Percentiles rank a stretch among this genome's conserved stretches.
Evolutionary conservation across 2,888 invertebrate species (phyloP).

Genomic region (Folsomia manolachei): DNA sequence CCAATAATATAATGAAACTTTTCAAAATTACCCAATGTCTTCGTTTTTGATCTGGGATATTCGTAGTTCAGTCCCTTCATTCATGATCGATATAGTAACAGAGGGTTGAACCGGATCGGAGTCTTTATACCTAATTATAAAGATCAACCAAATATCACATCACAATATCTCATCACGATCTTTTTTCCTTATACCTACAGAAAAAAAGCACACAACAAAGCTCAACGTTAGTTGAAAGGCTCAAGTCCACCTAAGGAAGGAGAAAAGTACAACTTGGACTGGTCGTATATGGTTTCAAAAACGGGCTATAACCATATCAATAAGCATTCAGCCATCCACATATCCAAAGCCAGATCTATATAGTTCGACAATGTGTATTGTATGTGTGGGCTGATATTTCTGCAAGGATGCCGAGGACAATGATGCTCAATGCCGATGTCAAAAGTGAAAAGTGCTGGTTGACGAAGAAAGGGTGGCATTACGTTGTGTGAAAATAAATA

Average conservation of each 20-base stretch:
- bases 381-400: no score
- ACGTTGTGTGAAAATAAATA: background rate
- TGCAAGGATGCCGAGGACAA: background rate
- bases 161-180: background rate
- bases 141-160: background rate
- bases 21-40: slow-evolving; percentile 93
- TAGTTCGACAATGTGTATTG: background rate
- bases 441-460: background rate
- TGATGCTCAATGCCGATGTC: background rate
- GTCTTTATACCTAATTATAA: slow-evolving; percentile 48
- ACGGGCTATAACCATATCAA: background rate
- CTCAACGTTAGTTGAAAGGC: background rate
- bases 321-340: background rate
- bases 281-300: background rate
- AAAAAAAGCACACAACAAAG: background rate
- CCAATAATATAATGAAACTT: no score
- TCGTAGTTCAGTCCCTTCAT: slow-evolving; percentile 88
- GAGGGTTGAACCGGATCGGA: slow-evolving; percentile 51
- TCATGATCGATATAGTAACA: slow-evolving; percentile 65
- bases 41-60: slow-evolving; percentile 88
- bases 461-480: background rate
- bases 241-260: no score
- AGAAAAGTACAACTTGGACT: no score
- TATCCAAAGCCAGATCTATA: background rate
- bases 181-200: no score